Evolutionary conservation across 2,888 invertebrate species (phyloP).

Genomic region (Diachrysia chrysitis): DNA sequence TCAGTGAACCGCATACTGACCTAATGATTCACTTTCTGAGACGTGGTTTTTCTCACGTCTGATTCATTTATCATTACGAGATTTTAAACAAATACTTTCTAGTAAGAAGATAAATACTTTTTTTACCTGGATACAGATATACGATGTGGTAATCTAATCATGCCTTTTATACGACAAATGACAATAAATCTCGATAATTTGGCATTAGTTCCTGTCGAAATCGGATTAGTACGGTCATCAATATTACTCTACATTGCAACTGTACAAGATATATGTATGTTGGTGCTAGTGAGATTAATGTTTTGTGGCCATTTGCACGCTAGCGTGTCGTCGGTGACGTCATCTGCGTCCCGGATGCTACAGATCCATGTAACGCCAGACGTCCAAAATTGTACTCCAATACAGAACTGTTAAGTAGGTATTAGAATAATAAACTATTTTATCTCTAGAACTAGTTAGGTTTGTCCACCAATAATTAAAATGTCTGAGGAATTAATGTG

Average conservation of each 20-base stretch:
- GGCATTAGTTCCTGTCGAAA: conserved; percentile 50
- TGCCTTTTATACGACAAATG: conserved; percentile 41
- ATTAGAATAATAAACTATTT: not conserved
- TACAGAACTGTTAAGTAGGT: conserved; percentile 26
- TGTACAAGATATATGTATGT: conserved; percentile 9
- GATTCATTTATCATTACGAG: conserved; percentile 20
- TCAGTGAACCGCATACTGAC: conserved; percentile 40
- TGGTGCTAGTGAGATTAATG: conserved; percentile 36
- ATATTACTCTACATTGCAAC: conserved; percentile 30
- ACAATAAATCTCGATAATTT: conserved; percentile 67
- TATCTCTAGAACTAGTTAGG: not conserved
- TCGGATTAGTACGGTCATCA: conserved; percentile 53
- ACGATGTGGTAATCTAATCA: conserved; percentile 61
- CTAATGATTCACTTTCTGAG: conserved; percentile 4
- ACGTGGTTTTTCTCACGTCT: conserved; percentile 27
- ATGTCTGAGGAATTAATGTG: too few relatives aligned
- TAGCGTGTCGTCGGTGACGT: conserved; percentile 56
- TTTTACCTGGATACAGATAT: not conserved
- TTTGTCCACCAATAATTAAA: not conserved
- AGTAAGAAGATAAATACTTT: not conserved
- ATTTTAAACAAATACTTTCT: conserved; percentile 3
- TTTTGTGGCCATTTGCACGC: conserved; percentile 46
- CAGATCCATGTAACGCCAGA: conserved; percentile 54
- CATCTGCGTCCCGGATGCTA: conserved; percentile 62
- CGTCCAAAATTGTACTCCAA: conserved; percentile 51